Evolutionary conservation across 2,888 invertebrate genomes (phyloP).

Genomic region (Drosophila borborema): DNA sequence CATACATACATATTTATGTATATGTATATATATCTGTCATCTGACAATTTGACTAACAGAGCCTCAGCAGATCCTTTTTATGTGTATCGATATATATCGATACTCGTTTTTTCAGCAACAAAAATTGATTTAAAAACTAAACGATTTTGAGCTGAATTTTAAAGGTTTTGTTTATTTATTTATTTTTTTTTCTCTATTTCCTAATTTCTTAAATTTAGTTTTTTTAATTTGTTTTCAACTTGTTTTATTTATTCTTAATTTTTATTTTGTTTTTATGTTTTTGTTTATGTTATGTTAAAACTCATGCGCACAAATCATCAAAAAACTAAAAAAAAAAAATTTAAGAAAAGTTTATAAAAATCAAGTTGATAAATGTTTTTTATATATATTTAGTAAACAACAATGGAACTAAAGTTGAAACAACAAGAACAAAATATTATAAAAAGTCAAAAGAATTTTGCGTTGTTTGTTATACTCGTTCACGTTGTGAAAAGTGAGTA

Average conservation of each 20-base stretch:
- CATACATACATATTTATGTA: constrained; percentile 30
- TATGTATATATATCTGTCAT: constrained; percentile 21
- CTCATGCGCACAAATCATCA: constrained; percentile 83
- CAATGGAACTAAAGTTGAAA: constrained; percentile 68
- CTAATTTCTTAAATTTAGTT: constrained; percentile 20
- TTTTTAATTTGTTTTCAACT: constrained; percentile 3
- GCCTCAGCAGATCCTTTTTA: constrained; percentile 10
- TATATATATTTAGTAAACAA: constrained; percentile 53
- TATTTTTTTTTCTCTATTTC: constrained; percentile 38
- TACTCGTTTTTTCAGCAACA: constrained; percentile 41
- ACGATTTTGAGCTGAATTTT: constrained; percentile 82
- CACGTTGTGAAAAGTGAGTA: constrained; percentile 2
- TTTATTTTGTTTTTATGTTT: constrained; percentile 27
- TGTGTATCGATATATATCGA: constrained; percentile 1
- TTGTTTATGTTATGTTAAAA: constrained; percentile 46
- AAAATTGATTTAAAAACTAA: constrained; percentile 84
- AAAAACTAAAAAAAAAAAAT: constrained; percentile 9
- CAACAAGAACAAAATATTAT: constrained; percentile 11
- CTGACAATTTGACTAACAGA: constrained; percentile 44
- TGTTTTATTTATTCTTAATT: constrained; percentile 19
- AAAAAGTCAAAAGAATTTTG: constrained; percentile 58
- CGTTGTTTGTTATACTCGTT: constrained; percentile 60
- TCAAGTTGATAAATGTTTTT: constrained; percentile 47
- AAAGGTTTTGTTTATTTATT: constrained; percentile 52
- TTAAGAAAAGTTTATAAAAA: constrained; percentile 23